phyloP scores from a whole-genome alignment of 2,113 vertebrate species.

The Chauna torquata region DNA sequence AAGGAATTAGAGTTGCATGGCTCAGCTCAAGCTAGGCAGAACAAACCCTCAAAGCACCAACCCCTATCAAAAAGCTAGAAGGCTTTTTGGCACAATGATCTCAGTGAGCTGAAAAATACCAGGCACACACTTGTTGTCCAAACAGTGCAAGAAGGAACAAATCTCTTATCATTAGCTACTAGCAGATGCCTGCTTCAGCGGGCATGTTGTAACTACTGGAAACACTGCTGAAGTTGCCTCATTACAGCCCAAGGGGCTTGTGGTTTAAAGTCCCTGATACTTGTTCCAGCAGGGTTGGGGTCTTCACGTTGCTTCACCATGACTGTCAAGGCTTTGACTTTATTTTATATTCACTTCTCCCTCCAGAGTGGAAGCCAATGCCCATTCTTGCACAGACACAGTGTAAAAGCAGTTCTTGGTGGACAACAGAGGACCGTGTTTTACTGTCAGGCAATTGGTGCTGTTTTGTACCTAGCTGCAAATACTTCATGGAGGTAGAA shows the following conservation, averaged over 20 bases:
- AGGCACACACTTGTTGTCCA: background rate
- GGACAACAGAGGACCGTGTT: background rate
- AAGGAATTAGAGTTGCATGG: background rate
- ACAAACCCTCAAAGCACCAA: background rate
- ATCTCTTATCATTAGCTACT: background rate
- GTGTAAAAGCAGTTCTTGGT: background rate
- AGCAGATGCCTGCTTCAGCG: background rate
- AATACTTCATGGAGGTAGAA: background rate
- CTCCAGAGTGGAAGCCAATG: background rate
- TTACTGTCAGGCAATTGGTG: background rate
- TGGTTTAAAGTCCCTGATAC: background rate
- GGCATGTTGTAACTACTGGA: background rate
- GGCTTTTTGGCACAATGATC: background rate
- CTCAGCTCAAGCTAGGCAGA: constrained; percentile 36
- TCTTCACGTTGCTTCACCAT: background rate
- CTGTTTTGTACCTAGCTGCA: background rate
- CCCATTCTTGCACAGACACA: background rate
- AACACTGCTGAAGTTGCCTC: background rate
- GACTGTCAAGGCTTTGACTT: background rate
- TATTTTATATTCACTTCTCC: background rate
- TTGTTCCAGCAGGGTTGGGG: background rate
- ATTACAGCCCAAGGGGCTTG: background rate
- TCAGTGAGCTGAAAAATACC: background rate
- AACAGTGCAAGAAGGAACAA: background rate
- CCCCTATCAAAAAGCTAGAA: background rate